Conservation (phyloP, 2,113 vertebrate genomes). For the Salvator merianae region DNA sequence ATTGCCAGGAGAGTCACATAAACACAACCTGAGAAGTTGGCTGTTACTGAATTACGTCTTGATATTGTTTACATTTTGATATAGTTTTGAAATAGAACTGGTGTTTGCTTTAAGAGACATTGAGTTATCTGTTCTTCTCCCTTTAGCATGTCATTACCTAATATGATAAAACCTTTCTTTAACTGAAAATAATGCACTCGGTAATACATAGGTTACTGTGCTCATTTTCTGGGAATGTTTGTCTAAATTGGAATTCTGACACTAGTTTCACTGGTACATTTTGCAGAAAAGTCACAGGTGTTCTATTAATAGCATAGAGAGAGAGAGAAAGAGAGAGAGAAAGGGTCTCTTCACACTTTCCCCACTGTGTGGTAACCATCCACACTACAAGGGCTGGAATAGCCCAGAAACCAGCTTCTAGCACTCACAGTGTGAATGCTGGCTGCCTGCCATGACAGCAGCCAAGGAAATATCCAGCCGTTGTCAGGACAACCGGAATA, state of each 20-base stretch:
- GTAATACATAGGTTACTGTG: constrained; percentile 37
- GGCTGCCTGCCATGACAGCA: no score
- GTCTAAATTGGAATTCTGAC: constrained; percentile 63
- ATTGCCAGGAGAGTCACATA: no score
- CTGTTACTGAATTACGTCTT: neutral
- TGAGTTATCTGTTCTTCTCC: constrained; percentile 15
- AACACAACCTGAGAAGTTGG: neutral
- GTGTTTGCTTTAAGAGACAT: no score
- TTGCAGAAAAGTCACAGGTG: constrained; percentile 58
- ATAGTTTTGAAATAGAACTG: neutral
- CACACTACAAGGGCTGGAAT: no score
- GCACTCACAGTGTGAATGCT: no score
- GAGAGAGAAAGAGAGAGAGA: constrained; percentile 51
- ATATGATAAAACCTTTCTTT: constrained; percentile 43
- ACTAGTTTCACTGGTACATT: constrained; percentile 63
- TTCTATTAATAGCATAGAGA: constrained; percentile 55
- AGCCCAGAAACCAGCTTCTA: no score
- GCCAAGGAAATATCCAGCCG: no score
- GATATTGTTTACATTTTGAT: neutral
- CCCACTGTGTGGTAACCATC: no score
- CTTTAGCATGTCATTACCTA: constrained; percentile 47
- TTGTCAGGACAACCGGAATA: no score
- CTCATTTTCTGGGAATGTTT: constrained; percentile 51
- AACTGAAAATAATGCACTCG: constrained; percentile 33
- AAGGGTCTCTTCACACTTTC: no score